Evolutionary conservation across 2,888 invertebrate genomes (phyloP).

Genomic region (Caenorhabditis drosophilae): DNA sequence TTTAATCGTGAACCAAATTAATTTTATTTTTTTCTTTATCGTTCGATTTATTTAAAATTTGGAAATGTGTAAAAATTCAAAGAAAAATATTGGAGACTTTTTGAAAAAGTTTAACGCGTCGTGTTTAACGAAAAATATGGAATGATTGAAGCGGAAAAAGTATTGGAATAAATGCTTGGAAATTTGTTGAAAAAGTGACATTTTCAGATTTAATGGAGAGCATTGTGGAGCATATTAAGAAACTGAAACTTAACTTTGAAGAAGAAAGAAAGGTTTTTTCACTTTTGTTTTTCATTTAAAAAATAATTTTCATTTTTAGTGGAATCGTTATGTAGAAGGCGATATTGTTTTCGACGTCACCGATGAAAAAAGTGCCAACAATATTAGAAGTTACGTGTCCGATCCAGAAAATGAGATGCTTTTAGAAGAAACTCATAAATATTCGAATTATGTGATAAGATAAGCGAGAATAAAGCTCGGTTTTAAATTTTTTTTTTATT

Average conservation of each 20-base stretch:
- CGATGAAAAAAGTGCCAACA: conserved; percentile 40
- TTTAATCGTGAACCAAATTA: too few species aligned
- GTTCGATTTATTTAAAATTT: neutral
- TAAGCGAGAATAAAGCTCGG: too few species aligned
- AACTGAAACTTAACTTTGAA: conserved; percentile 21
- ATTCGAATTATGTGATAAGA: conserved; percentile 20
- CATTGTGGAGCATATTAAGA: conserved; percentile 5
- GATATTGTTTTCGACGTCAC: conserved; percentile 39
- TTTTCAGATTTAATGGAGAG: neutral
- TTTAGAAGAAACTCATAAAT: conserved; percentile 29
- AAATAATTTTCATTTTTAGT: conserved; percentile 24
- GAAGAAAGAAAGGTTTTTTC: conserved; percentile 15
- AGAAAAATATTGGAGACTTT: too few species aligned
- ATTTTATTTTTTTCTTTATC: neutral
- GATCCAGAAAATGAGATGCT: conserved; percentile 20
- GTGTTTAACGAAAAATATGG: too few species aligned
- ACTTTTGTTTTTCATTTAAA: neutral
- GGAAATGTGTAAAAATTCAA: too few species aligned
- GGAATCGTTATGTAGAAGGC: conserved; percentile 44
- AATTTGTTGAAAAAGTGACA: too few species aligned
- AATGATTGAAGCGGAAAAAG: too few species aligned
- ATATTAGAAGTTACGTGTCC: conserved; percentile 30
- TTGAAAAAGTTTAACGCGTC: too few species aligned
- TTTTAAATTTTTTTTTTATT: too few species aligned
- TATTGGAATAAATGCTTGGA: too few species aligned